phyloP scores from a whole-genome alignment of 1,140 invertebrate species.

The Ptiloglossa arizonensis region DNA sequence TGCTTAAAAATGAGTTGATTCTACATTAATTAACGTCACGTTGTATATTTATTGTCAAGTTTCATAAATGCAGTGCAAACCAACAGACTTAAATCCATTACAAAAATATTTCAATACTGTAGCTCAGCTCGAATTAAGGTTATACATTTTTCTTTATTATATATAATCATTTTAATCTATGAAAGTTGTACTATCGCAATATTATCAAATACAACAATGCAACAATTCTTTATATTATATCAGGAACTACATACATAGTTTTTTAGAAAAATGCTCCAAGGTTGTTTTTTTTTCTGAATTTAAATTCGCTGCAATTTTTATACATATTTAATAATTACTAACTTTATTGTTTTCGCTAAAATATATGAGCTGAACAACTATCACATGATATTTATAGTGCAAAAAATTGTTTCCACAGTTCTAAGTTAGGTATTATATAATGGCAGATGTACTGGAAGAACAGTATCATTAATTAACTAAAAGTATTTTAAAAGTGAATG shows the following conservation, averaged over 20 bases:
- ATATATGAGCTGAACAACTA: conserved; percentile 20
- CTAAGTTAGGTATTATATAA: background rate
- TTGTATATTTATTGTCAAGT: conserved; percentile 60
- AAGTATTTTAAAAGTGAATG: background rate
- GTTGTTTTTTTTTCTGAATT: background rate
- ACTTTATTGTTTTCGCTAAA: background rate
- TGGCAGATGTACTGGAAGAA: background rate
- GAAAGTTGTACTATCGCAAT: conserved; percentile 34
- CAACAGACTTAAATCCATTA: conserved; percentile 43
- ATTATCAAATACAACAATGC: conserved; percentile 24
- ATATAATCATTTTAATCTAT: conserved; percentile 25
- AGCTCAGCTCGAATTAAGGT: conserved; percentile 29
- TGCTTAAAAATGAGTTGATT: conserved; percentile 9
- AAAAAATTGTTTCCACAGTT: conserved; percentile 16
- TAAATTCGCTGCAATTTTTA: background rate
- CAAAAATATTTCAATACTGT: conserved; percentile 57
- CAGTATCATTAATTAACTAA: background rate
- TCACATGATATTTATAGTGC: background rate
- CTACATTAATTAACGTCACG: conserved; percentile 7
- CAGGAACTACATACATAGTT: conserved; percentile 39
- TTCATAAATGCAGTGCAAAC: conserved; percentile 55
- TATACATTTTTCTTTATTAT: conserved; percentile 5
- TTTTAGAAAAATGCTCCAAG: conserved; percentile 8
- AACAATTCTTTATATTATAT: conserved; percentile 29
- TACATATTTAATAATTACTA: background rate